A percentile compares a stretch with the other conserved stretches of the same genome.
phyloP scores from a whole-genome alignment of 2,888 invertebrate genomes.

The Anodontia alba region DNA sequence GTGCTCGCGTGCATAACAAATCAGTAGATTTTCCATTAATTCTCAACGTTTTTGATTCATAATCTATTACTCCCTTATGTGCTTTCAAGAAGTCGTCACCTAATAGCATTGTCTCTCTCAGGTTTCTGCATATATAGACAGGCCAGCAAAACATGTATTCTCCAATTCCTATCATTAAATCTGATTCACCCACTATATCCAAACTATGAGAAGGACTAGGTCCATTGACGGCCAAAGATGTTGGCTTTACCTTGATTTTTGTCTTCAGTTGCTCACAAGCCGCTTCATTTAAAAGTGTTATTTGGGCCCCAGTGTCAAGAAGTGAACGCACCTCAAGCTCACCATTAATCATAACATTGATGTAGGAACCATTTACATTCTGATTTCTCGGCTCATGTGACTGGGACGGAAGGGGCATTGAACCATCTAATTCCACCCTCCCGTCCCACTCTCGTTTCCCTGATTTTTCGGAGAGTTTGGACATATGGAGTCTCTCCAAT shows the following conservation, averaged over 20 bases:
- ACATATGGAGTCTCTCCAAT: constrained; percentile 9
- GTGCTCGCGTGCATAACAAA: neutral
- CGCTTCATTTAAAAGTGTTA: constrained; percentile 2
- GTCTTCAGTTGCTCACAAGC: neutral
- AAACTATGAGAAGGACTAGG: too few species aligned
- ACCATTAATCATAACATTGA: neutral
- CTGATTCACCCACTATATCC: too few species aligned
- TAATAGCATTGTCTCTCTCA: constrained; percentile 8
- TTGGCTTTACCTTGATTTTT: neutral
- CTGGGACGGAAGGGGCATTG: neutral
- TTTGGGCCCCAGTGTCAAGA: constrained; percentile 16
- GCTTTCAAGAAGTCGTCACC: constrained; percentile 16
- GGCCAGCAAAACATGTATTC: too few species aligned
- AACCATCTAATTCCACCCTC: neutral
- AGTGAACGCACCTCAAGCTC: neutral
- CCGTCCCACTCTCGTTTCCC: neutral
- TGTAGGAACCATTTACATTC: neutral
- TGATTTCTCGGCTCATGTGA: constrained; percentile 4
- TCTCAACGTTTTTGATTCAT: neutral
- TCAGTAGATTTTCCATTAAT: neutral
- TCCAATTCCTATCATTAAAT: too few species aligned
- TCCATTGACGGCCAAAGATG: neutral
- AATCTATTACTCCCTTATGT: neutral
- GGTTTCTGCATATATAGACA: constrained; percentile 1
- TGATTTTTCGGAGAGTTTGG: neutral